Evolutionary conservation across 2,797 vertebrate species (phyloP).

Genomic region (Halcyon leucocephala): DNA sequence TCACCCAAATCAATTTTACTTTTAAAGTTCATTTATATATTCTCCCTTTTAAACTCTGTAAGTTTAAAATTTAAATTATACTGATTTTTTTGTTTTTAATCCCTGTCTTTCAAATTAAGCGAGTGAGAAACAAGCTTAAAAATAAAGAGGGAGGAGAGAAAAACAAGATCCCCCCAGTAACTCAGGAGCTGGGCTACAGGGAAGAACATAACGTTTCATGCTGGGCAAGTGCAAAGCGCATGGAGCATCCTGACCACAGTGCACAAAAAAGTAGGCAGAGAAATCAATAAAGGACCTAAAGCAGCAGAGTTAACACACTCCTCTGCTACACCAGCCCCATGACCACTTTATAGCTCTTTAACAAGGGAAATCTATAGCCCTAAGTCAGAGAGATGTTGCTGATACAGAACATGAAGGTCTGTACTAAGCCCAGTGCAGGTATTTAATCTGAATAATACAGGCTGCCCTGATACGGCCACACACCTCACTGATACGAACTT

Average conservation of each 20-base stretch:
- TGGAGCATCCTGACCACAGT: not conserved
- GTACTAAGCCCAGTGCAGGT: not conserved
- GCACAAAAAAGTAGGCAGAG: not conserved
- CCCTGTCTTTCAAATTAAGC: not conserved
- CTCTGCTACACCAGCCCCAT: not conserved
- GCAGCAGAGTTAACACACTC: not conserved
- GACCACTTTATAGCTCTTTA: not conserved
- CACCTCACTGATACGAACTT: not conserved
- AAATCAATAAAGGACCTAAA: not conserved
- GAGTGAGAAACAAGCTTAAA: not conserved
- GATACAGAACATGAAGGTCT: constrained; percentile 21
- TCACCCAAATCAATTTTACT: not conserved
- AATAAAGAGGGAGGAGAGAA: not conserved
- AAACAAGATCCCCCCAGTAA: not conserved
- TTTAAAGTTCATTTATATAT: not conserved
- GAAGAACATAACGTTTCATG: not conserved
- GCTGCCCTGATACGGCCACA: not conserved
- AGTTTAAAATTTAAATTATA: not conserved
- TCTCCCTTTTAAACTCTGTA: not conserved
- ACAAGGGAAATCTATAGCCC: not conserved
- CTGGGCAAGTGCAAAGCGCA: not conserved
- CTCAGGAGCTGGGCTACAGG: not conserved
- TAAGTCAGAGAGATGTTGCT: constrained; percentile 14
- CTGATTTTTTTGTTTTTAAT: not conserved
- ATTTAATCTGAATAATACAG: constrained; percentile 32